phyloP scores from a whole-genome alignment of 2,797 vertebrate genomes.

The Gobionotothen gibberifrons region DNA sequence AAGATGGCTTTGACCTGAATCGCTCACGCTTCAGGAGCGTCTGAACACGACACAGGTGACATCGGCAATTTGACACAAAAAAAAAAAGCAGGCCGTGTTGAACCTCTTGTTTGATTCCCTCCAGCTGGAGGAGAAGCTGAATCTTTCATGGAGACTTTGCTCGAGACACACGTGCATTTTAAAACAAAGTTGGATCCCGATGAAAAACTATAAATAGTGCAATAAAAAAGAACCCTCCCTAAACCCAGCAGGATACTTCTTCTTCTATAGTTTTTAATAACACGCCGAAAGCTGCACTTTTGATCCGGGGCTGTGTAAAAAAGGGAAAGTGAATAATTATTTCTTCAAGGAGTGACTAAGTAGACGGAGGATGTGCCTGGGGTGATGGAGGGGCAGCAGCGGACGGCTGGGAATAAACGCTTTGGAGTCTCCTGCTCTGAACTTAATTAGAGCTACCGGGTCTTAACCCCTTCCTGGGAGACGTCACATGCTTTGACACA shows the following conservation, averaged over 20 bases:
- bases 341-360: conserved; percentile 73
- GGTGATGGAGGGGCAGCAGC: conserved; percentile 58
- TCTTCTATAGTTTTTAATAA: conserved; percentile 68
- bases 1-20: conserved; percentile 50
- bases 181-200: conserved; percentile 61
- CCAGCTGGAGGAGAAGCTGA: conserved; percentile 68
- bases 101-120: conserved; percentile 55
- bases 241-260: conserved; percentile 44
- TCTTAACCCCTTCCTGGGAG: conserved; percentile 62
- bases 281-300: conserved; percentile 67
- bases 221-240: conserved; percentile 15
- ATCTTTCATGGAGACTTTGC: conserved; percentile 68
- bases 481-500: not conserved
- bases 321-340: conserved; percentile 72
- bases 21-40: conserved; percentile 57
- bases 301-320: conserved; percentile 55
- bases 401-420: conserved; percentile 54
- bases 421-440: conserved; percentile 62
- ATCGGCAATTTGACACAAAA: conserved; percentile 34
- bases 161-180: conserved; percentile 69
- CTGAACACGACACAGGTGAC: conserved; percentile 63
- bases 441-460: conserved; percentile 69
- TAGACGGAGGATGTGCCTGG: conserved; percentile 62
- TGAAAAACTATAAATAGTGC: conserved; percentile 53
- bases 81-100: conserved; percentile 9